Percentiles rank a stretch among this genome's conserved stretches.
Evolutionary conservation across 2,888 invertebrate species (phyloP).

Genomic region (Choristoneura rosaceana): DNA sequence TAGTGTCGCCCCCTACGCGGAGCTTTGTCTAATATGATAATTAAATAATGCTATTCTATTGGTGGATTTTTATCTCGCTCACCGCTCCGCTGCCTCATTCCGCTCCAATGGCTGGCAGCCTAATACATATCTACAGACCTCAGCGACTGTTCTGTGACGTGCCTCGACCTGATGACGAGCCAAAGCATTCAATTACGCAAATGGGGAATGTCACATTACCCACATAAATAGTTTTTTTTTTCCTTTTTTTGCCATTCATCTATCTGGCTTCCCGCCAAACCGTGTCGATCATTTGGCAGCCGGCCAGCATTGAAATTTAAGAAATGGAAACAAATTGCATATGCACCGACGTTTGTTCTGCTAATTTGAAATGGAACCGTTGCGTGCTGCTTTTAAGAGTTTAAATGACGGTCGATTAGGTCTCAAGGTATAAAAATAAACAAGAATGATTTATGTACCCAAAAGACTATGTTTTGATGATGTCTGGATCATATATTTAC

Average conservation of each 20-base stretch:
- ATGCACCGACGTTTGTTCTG: constrained; percentile 22
- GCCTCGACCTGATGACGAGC: background rate
- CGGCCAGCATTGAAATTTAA: constrained; percentile 67
- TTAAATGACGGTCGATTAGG: background rate
- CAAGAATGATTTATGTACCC: constrained; percentile 15
- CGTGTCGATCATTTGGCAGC: constrained; percentile 76
- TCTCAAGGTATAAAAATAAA: constrained; percentile 10
- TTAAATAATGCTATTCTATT: no score
- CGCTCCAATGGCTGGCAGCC: no score
- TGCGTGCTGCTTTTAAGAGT: background rate
- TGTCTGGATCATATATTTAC: constrained; percentile 10
- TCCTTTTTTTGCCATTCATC: constrained; percentile 57
- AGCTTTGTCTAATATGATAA: no score
- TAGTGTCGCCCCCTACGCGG: no score
- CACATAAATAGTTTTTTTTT: constrained; percentile 40
- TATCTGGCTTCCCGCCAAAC: constrained; percentile 71
- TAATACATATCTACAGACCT: background rate
- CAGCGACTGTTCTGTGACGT: background rate
- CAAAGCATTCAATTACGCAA: constrained; percentile 32
- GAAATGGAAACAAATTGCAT: constrained; percentile 68
- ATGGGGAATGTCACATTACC: constrained; percentile 45
- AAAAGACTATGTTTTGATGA: constrained; percentile 29
- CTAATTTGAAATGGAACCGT: constrained; percentile 5
- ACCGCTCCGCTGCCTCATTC: no score
- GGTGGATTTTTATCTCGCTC: no score